phyloP scores from a whole-genome alignment of 2,888 invertebrate species.

The Tolmerus cingulatus region DNA sequence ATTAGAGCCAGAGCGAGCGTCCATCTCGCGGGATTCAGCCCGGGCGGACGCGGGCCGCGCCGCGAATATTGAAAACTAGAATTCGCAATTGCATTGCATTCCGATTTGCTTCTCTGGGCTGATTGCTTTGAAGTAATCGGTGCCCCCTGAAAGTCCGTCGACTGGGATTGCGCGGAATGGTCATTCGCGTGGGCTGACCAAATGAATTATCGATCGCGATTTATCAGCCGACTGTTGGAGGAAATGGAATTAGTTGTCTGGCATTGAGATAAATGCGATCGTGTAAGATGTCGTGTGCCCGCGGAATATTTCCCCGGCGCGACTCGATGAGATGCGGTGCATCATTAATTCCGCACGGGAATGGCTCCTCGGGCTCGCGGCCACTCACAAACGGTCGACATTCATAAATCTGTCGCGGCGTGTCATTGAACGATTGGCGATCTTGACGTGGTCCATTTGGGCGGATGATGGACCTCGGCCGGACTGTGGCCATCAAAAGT shows the following conservation, averaged over 20 bases:
- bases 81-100: neutral
- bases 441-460: neutral
- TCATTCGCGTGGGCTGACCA: slow-evolving; percentile 42
- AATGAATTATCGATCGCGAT: slow-evolving; percentile 46
- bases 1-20: neutral
- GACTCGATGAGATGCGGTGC: slow-evolving; percentile 3
- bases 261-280: slow-evolving; percentile 29
- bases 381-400: slow-evolving; percentile 10
- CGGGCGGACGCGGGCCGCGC: neutral
- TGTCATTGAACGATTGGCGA: slow-evolving; percentile 31
- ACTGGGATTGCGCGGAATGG: neutral
- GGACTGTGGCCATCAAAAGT: neutral
- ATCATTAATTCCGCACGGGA: slow-evolving; percentile 7
- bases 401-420: slow-evolving; percentile 13
- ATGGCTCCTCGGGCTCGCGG: neutral
- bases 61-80: slow-evolving; percentile 16
- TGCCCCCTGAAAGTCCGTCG: slow-evolving; percentile 14
- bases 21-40: neutral
- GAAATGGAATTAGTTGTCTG: slow-evolving; percentile 43
- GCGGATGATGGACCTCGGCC: neutral
- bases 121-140: slow-evolving; percentile 19
- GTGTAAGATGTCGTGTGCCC: slow-evolving; percentile 30
- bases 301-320: slow-evolving; percentile 3
- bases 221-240: slow-evolving; percentile 39
- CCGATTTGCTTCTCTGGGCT: slow-evolving; percentile 27